phyloP scores from a whole-genome alignment of 2,797 vertebrate species.

The Zalophus californianus region DNA sequence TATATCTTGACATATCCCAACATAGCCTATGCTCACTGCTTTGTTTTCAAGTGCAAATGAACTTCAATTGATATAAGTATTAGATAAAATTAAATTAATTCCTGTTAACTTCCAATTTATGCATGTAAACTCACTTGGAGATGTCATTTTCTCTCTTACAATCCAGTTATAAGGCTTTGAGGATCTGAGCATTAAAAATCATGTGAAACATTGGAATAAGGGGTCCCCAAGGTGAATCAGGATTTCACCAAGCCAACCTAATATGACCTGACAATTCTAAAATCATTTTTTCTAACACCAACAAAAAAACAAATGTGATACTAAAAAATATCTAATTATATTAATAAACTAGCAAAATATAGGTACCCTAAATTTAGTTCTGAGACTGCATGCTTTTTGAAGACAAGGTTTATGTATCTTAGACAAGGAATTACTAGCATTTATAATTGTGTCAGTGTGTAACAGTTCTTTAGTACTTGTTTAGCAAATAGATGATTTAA shows the following conservation, averaged over 20 bases:
- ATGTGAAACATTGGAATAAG: constrained; percentile 46
- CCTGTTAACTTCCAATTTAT: constrained; percentile 78
- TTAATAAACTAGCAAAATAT: background rate
- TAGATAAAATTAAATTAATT: constrained; percentile 80
- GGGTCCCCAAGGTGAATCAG: background rate
- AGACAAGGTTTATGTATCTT: background rate
- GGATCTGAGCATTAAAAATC: background rate
- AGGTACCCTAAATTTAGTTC: background rate
- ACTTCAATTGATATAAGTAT: constrained; percentile 77
- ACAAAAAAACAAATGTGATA: background rate
- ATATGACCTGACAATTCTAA: background rate
- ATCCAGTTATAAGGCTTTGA: constrained; percentile 71
- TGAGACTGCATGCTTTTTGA: background rate
- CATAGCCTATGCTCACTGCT: constrained; percentile 55
- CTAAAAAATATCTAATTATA: constrained; percentile 18
- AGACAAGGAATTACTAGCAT: background rate
- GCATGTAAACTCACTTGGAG: constrained; percentile 69
- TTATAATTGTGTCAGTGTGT: background rate
- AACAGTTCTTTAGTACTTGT: background rate
- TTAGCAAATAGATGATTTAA: background rate
- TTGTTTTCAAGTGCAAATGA: constrained; percentile 78
- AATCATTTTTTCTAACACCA: background rate
- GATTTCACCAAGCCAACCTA: background rate
- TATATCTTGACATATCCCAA: constrained; percentile 66
- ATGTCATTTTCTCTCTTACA: constrained; percentile 72